Evolutionary conservation across 2,113 vertebrate species (phyloP), one percentile per base, ranked within the genome.

Genomic region (Dolichotis patagonum): DNA sequence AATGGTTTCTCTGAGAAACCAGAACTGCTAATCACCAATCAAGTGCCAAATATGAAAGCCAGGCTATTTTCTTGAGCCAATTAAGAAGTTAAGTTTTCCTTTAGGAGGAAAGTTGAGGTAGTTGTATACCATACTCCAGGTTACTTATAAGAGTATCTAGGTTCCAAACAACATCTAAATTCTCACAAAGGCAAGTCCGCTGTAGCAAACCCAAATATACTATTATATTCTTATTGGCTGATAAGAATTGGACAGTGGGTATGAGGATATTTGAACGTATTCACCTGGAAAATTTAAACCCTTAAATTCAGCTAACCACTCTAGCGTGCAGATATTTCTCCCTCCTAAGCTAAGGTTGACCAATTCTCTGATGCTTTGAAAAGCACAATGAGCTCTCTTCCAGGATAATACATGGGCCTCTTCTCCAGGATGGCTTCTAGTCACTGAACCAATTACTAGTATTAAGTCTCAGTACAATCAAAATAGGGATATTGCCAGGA

Each of bases 321-420:
- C 58, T 24, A 52, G 3, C 8, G 38, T 8, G 14, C 30, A 69
- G 60, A 38, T 56, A 11, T 1, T 24, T 1, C 1, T 58, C 5
- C 54, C 30, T 38, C 43, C 11, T 7, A 14, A 46, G 16, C 54
- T 71, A 41, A 85, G 10, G 3, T 0, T 30, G 26, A 35, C 1
- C 11, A 71, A 28, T 20, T 19, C 7, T 1, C 20, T 20, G 19
- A 19, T n/a, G 58, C 6, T 54, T n/a, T 10, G 12, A 80, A 96
- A 43, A 52, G 19, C 11, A 3, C 1, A 71, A 43, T 17, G n/a
- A 28, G 0, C 0, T 69, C 20, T 89, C 38, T 41, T n/a, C 4
- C 49, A 2, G 0, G 7, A 3, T 20, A 28, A 28, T 30, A 0
- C 1, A 11, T 69, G 35, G 67, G 7, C 10, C 35, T n/a, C 4